Percentiles rank a stretch among this genome's conserved stretches.
Evolutionary conservation across 2,888 invertebrate genomes (phyloP).

Genomic region (Trimorus sp.): DNA sequence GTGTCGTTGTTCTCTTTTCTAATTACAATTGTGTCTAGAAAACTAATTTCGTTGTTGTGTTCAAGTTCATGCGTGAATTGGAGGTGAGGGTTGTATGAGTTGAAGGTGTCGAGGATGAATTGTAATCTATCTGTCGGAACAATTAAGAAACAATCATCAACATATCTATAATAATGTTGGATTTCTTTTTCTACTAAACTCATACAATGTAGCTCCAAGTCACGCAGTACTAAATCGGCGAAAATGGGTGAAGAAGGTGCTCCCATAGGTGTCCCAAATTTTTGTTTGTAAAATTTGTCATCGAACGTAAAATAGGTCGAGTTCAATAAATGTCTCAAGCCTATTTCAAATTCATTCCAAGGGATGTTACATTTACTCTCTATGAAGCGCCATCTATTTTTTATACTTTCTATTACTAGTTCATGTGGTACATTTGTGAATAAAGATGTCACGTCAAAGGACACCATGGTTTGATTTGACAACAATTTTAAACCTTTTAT

Average conservation of each 20-base stretch:
- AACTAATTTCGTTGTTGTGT: background rate
- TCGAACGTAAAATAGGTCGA: background rate
- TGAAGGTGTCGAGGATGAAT: background rate
- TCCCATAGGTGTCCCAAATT: constrained; percentile 1
- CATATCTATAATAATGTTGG: background rate
- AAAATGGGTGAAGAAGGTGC: background rate
- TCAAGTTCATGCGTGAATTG: constrained; percentile 3
- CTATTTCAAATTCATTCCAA: background rate
- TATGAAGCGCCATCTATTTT: background rate
- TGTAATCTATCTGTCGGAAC: background rate
- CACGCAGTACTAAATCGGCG: background rate
- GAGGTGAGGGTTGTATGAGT: background rate
- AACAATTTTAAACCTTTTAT: background rate
- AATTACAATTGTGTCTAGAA: background rate
- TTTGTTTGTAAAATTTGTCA: background rate
- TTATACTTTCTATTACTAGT: background rate
- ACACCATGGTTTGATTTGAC: background rate
- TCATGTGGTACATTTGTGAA: background rate
- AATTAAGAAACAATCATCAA: background rate
- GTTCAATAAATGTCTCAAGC: background rate
- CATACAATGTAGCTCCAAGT: background rate
- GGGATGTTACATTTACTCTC: background rate
- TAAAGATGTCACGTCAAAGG: background rate
- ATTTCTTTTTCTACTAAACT: background rate
- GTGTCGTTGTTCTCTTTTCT: background rate